phyloP scores from a whole-genome alignment of 2,113 vertebrate species.

The Pygoscelis antarcticus region DNA sequence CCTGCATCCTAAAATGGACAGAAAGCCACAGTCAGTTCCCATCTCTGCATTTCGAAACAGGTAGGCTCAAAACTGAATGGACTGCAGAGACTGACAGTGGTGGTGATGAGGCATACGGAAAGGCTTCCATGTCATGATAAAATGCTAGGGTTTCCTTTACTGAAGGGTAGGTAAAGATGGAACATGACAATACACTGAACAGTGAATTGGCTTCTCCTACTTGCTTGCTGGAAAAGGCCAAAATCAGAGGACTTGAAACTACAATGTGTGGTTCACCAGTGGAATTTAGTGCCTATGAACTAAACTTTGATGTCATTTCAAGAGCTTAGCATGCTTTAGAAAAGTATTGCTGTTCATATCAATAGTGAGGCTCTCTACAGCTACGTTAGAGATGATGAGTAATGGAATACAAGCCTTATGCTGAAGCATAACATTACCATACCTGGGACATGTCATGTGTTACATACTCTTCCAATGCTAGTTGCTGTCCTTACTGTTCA shows the following conservation, averaged over 20 bases:
- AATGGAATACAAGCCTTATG: not conserved
- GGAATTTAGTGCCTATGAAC: not conserved
- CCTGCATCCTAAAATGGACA: not conserved
- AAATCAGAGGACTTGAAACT: not conserved
- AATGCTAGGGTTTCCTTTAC: not conserved
- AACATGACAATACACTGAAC: not conserved
- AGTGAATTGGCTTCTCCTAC: not conserved
- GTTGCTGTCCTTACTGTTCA: not conserved
- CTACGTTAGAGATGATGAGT: not conserved
- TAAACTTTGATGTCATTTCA: not conserved
- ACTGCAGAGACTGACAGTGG: not conserved
- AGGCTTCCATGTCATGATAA: not conserved
- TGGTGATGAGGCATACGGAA: not conserved
- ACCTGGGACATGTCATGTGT: not conserved
- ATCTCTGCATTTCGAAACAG: not conserved
- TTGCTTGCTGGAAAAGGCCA: not conserved
- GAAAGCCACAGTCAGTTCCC: not conserved
- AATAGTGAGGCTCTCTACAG: not conserved
- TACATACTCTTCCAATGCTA: not conserved
- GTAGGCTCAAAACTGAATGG: not conserved
- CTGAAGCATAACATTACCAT: not conserved
- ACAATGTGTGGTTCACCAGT: not conserved
- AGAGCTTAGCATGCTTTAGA: not conserved
- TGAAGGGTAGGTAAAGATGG: not conserved
- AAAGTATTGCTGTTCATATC: not conserved